Percentiles rank a stretch among this genome's conserved stretches.
Evolutionary conservation across 2,888 invertebrate genomes (phyloP).

Genomic region (Tenthredo mesomela): DNA sequence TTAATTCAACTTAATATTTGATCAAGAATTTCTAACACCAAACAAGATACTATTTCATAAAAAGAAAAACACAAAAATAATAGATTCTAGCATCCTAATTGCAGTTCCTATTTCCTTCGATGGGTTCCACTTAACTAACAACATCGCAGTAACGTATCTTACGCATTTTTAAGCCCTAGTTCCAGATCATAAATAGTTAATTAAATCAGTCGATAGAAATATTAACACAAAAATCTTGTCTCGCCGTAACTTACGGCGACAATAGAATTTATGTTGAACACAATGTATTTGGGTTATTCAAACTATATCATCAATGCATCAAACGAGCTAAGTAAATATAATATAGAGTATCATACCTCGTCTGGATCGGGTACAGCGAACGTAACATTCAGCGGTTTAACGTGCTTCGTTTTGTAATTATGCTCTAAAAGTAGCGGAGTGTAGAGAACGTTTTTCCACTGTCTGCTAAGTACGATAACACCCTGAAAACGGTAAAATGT

Average conservation of each 20-base stretch:
- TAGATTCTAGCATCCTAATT: neutral
- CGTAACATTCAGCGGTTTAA: constrained; percentile 92
- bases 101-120: neutral
- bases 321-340: neutral
- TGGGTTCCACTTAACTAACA: neutral
- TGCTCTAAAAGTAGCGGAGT: constrained; percentile 94
- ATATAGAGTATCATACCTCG: constrained; percentile 81
- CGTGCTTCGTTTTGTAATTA: constrained; percentile 91
- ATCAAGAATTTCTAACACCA: neutral
- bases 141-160: neutral
- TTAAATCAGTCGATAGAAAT: constrained; percentile 6
- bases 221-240: constrained; percentile 6
- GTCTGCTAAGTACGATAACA: constrained; percentile 96
- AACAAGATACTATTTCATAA: neutral
- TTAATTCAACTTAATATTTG: neutral
- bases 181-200: neutral
- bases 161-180: constrained; percentile 12
- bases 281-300: constrained; percentile 50
- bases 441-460: constrained; percentile 98
- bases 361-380: constrained; percentile 92
- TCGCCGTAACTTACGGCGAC: neutral
- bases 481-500: constrained; percentile 81
- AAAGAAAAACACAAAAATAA: neutral
- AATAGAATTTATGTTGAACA: constrained; percentile 32
- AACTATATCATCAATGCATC: constrained; percentile 35